Percentiles rank a stretch among this genome's conserved stretches.
Evolutionary conservation across 2,797 vertebrate species (phyloP).

Genomic region (Synaphobranchus kaupii): DNA sequence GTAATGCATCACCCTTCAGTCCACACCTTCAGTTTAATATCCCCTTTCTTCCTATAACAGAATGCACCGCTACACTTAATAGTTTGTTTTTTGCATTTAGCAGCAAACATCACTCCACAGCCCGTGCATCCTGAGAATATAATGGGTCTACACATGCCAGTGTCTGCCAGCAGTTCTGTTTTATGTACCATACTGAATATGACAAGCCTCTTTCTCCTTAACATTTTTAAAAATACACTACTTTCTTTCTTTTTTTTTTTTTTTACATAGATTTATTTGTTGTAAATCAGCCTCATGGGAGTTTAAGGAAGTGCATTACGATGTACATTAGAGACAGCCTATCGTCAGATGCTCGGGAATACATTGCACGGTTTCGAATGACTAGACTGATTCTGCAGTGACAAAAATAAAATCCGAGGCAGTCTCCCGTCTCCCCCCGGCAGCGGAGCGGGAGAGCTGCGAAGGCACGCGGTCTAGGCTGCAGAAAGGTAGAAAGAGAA

Average conservation of each 20-base stretch:
- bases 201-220: background rate
- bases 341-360: background rate
- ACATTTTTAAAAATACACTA: background rate
- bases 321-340: background rate
- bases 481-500: background rate
- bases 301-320: background rate
- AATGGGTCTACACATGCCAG: background rate
- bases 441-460: background rate
- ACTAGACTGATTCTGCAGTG: background rate
- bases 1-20: constrained; percentile 8
- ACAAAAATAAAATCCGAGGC: background rate
- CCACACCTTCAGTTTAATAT: background rate
- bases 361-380: background rate
- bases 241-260: background rate
- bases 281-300: background rate
- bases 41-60: background rate
- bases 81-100: background rate
- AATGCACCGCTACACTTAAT: background rate
- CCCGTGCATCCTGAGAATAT: background rate
- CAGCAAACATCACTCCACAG: background rate
- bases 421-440: background rate
- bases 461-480: background rate
- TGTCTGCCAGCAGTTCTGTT: background rate
- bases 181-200: background rate
- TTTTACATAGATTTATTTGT: background rate